A percentile compares a stretch with the other conserved stretches of the same genome.
These are phyloP conservation scores for Falcunculus frontatus DNA, from an alignment of 2,113 vertebrate species.

Conservation along the genomic window DNA sequence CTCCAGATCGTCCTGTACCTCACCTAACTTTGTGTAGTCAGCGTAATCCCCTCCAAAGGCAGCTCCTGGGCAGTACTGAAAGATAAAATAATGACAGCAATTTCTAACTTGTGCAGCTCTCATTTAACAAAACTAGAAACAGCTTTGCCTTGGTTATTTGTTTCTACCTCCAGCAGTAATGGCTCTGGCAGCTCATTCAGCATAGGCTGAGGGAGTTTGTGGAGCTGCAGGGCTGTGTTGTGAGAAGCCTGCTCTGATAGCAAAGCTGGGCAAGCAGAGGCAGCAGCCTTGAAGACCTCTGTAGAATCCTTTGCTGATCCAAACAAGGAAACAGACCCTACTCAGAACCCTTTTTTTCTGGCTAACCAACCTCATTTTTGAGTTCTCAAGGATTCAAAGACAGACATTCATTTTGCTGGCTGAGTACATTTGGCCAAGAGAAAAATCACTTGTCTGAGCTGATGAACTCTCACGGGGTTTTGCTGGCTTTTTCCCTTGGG, in stretches of 20 bases:
- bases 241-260: not conserved
- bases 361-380: not conserved
- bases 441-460: not conserved
- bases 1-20: not conserved
- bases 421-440: not conserved
- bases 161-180: not conserved
- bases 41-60: not conserved
- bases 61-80: not conserved
- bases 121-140: not conserved
- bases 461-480: not conserved
- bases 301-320: not conserved
- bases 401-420: not conserved
- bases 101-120: not conserved
- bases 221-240: not conserved
- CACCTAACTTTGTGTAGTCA: rapidly evolving
- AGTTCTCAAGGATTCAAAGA: not conserved
- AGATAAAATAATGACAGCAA: not conserved
- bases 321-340: not conserved
- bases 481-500: not conserved
- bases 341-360: not conserved
- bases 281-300: not conserved
- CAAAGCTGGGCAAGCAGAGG: not conserved
- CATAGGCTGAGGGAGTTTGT: not conserved
- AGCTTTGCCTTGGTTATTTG: not conserved
- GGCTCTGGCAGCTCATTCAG: not conserved